Percentiles rank a stretch among this genome's conserved stretches.
Conservation (phyloP, 1,140 invertebrate genomes). For the Leptinotarsa undecemlineata region DNA sequence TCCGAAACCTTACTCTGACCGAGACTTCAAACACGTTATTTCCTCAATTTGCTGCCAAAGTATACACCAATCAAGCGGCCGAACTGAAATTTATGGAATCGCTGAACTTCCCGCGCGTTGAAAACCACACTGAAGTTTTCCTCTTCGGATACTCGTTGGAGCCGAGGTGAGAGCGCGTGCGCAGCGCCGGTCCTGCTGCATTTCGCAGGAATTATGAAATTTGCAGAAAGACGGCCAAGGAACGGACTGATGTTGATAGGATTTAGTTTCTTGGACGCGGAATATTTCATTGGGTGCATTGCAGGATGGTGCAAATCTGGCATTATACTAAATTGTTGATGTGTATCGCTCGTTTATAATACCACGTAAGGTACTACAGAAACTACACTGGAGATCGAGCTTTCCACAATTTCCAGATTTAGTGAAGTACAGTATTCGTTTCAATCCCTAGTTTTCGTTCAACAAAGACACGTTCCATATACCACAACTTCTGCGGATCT, state of each 20-base stretch:
- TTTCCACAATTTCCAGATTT: too few species aligned
- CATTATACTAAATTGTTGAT: too few species aligned
- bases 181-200: conserved; percentile 40
- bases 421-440: too few species aligned
- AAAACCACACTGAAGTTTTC: conserved; percentile 46
- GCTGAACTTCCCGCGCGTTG: conserved; percentile 42
- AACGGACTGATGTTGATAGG: background rate
- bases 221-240: conserved; percentile 22
- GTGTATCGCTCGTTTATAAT: too few species aligned
- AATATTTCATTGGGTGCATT: background rate
- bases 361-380: too few species aligned
- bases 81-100: conserved; percentile 29
- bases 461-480: too few species aligned
- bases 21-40: background rate
- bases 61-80: conserved; percentile 11
- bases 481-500: too few species aligned
- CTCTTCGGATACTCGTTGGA: conserved; percentile 36
- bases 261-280: background rate
- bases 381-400: too few species aligned
- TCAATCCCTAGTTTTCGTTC: too few species aligned
- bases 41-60: background rate
- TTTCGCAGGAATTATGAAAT: conserved; percentile 41
- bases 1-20: background rate
- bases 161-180: conserved; percentile 37
- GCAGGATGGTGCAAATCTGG: background rate